Conservation (phyloP, 2,797 vertebrate species). For the Limosa lapponica region DNA sequence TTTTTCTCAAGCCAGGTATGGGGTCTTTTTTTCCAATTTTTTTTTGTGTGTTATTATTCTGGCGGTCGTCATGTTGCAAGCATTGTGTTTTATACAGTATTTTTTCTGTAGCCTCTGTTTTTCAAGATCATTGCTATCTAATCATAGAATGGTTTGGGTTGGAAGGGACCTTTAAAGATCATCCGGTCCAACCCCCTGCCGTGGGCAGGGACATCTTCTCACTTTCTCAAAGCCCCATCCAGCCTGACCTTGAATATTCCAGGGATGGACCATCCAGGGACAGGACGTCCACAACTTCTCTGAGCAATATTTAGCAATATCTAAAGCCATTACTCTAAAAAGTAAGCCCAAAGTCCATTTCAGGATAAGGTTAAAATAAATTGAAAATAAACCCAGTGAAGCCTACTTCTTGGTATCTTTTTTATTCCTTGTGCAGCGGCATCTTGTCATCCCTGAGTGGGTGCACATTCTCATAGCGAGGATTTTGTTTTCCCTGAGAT, state of each 20-base stretch:
- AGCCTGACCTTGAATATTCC: background rate
- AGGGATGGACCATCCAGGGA: background rate
- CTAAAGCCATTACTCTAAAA: background rate
- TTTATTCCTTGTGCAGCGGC: fast-evolving
- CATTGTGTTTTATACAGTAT: background rate
- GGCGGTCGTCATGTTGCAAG: background rate
- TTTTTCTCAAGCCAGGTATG: background rate
- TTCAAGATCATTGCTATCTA: background rate
- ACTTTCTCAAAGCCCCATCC: background rate
- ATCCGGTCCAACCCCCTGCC: background rate
- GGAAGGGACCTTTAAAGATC: background rate
- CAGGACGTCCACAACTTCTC: background rate
- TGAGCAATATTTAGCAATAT: background rate
- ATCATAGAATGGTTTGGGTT: background rate
- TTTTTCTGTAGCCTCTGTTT: background rate
- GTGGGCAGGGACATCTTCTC: background rate
- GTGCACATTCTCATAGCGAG: fast-evolving
- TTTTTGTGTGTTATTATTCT: background rate
- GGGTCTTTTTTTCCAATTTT: background rate
- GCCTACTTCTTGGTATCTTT: background rate
- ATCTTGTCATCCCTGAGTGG: fast-evolving
- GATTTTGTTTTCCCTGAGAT: background rate
- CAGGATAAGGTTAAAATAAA: background rate
- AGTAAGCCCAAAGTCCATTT: background rate
- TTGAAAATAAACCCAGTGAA: background rate